phyloP scores from a whole-genome alignment of 2,113 vertebrate species.

The Brachionichthys hirsutus region DNA sequence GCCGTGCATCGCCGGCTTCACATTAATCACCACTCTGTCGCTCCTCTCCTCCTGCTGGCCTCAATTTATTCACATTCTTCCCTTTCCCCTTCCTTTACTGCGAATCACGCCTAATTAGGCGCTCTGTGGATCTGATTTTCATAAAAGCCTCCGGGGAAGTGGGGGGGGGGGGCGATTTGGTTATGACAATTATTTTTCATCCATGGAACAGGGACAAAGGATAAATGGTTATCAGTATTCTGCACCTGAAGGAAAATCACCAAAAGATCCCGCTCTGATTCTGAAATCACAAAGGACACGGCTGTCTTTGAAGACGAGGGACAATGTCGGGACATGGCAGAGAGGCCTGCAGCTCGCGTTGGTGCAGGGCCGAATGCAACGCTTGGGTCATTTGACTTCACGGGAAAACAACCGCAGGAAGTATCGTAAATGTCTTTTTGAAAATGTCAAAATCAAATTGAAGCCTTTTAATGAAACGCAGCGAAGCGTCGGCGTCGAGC shows the following conservation, averaged over 20 bases:
- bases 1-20: slow-evolving; percentile 75
- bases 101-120: slow-evolving; percentile 83
- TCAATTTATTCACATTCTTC: slow-evolving; percentile 80
- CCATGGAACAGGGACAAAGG: slow-evolving; percentile 71
- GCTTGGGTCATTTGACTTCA: slow-evolving; percentile 20
- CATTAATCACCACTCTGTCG: slow-evolving; percentile 82
- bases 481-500: no score
- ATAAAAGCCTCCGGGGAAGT: slow-evolving; percentile 71
- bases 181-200: slow-evolving; percentile 78
- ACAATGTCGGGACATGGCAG: slow-evolving; percentile 6
- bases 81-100: slow-evolving; percentile 77
- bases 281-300: slow-evolving; percentile 34
- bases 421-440: not conserved
- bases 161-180: slow-evolving; percentile 31
- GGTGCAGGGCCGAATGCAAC: slow-evolving; percentile 3
- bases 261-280: slow-evolving; percentile 55
- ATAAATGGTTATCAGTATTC: slow-evolving; percentile 72
- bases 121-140: slow-evolving; percentile 78
- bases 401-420: slow-evolving; percentile 4
- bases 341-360: not conserved
- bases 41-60: slow-evolving; percentile 71
- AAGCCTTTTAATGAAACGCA: not conserved
- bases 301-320: slow-evolving; percentile 18
- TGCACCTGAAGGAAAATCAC: slow-evolving; percentile 56
- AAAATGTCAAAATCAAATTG: not conserved